Evolutionary conservation across 2,113 vertebrate genomes (phyloP), one percentile per base, ranked within the genome.

Genomic region (Poicephalus gulielmi): DNA sequence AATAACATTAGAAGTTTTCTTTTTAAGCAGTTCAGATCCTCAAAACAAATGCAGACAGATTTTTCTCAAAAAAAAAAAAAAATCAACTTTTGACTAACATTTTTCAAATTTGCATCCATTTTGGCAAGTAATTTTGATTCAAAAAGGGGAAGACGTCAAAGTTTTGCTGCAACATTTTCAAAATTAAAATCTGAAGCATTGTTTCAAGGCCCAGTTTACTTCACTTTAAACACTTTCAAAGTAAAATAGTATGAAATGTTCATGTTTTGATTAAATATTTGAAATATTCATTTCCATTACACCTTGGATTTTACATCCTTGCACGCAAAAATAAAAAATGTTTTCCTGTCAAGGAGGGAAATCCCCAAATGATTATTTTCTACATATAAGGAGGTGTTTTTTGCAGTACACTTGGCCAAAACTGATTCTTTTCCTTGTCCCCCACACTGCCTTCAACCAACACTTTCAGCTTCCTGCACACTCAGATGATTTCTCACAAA

Each of bases 1-100:
- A 37, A 19, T 18, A 25, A 2, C 0, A 46, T 10, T 37, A 9
- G 2, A 64, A 74, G 2, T 1, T 62, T 44, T 69, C 53, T 15
- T 53, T 17, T 28, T 0, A 83, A 76, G 10, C 22, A 57, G 33
- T 44, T 73, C 16, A 57, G 9, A 20, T 20, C 25, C 35, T 73
- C 17, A 47, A 77, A 80, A 76, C 5, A 67, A 68, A 63, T 6
- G 8, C 8, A 49, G 11, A 44, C 33, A 7, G 19, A 60, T 31
- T 73, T 91, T 50, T 41, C 8, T 24, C 17, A 9, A 3, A n/a
- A 44, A 49, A 5, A 11, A 31, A 41, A 4, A 28, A 20, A 41
- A 3, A 5, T 13, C 11, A 18, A 2, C 5, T 75, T 64, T 77
- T 79, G 5, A 71, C 15, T 12, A 37, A 2, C 2, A 17, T 19